Percentiles rank a stretch among this genome's conserved stretches.
These are phyloP conservation scores for Pontoporia blainvillei DNA, from an alignment of 2,113 vertebrate species.

Conservation along the genomic window DNA sequence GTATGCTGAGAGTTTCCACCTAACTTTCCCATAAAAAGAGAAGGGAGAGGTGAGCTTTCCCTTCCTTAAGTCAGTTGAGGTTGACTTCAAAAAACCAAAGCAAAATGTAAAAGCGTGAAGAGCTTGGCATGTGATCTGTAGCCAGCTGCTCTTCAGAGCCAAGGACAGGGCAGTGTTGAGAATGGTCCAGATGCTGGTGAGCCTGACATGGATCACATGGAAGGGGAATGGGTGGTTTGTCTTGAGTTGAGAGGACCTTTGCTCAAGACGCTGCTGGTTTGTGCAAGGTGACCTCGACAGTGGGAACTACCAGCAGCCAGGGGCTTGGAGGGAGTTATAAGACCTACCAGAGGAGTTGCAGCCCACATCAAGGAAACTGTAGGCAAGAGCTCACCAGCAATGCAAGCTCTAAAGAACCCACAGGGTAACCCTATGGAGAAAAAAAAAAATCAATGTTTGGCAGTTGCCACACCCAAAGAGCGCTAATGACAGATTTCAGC, in stretches of 20 bases:
- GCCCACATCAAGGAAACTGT: background rate
- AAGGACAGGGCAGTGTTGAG: background rate
- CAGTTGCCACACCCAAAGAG: background rate
- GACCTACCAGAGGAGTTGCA: background rate
- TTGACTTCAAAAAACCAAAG: background rate
- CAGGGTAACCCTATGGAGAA: background rate
- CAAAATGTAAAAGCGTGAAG: background rate
- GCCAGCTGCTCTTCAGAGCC: background rate
- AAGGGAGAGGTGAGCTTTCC: background rate
- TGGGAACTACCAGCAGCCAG: background rate
- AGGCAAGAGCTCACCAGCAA: background rate
- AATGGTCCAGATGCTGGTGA: background rate
- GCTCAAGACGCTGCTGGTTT: background rate
- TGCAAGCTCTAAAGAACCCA: background rate
- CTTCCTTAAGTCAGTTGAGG: background rate
- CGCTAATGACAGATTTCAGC: background rate
- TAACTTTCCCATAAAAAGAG: background rate
- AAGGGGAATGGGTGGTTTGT: background rate
- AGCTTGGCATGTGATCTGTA: background rate
- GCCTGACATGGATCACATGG: background rate
- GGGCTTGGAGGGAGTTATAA: background rate
- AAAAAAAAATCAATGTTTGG: background rate
- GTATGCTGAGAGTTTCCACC: background rate
- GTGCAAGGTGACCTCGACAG: background rate
- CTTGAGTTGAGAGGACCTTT: background rate